phyloP scores from a whole-genome alignment of 2,888 invertebrate genomes.

The Euzetes globulus region DNA sequence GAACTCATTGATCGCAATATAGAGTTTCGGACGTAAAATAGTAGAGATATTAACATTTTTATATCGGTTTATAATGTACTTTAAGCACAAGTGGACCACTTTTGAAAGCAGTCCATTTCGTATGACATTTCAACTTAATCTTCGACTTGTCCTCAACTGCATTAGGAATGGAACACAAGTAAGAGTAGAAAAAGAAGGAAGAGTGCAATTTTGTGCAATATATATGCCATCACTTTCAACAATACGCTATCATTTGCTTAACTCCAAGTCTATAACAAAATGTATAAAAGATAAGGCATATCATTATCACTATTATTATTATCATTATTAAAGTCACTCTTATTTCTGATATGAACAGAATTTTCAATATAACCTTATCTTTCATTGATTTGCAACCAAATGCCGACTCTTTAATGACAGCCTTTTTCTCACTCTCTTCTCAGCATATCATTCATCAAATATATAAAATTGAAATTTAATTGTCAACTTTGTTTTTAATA shows the following conservation, averaged over 20 bases:
- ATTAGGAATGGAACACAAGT: neutral
- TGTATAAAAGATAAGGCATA: slow-evolving; percentile 16
- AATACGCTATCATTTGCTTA: slow-evolving; percentile 14
- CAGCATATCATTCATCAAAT: no score
- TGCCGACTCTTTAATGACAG: neutral
- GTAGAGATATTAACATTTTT: slow-evolving; percentile 12
- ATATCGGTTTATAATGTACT: slow-evolving; percentile 13
- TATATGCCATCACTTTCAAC: slow-evolving; percentile 1
- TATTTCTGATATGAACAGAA: neutral
- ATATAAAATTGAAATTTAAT: no score
- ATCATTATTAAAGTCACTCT: neutral
- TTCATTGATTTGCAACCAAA: no score
- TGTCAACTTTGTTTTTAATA: no score
- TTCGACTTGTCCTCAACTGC: neutral
- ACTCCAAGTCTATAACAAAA: neutral
- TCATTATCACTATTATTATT: slow-evolving; percentile 6
- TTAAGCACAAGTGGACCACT: slow-evolving; percentile 3
- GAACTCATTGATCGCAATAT: neutral
- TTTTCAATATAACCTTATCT: neutral
- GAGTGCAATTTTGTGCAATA: slow-evolving; percentile 8
- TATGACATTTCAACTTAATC: neutral
- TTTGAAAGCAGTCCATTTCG: neutral
- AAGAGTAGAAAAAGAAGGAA: neutral
- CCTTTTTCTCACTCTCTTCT: no score
- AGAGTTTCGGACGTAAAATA: no score